Conservation (phyloP, 37 sponge, comb jelly and placozoan species). For the Agelas oroides region DNA sequence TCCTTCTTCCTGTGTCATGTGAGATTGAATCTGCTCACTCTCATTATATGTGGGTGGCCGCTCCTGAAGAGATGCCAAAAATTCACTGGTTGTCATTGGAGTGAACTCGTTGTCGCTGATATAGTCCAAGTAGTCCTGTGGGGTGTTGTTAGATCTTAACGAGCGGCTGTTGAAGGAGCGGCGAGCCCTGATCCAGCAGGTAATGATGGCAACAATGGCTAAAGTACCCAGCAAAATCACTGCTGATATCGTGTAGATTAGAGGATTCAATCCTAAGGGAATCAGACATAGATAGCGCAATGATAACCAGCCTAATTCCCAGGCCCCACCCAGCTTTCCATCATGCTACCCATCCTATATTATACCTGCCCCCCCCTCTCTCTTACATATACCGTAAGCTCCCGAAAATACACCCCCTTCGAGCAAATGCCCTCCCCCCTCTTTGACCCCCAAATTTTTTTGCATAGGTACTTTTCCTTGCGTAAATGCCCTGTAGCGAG, state of each 20-base stretch:
- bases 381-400: too few species aligned
- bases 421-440: too few species aligned
- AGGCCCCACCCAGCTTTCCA: too few species aligned
- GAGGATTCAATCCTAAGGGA: constrained; percentile 76
- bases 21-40: constrained; percentile 77
- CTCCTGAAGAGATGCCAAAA: constrained; percentile 69
- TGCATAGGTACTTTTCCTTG: too few species aligned
- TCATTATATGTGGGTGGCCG: constrained; percentile 81
- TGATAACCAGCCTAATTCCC: too few species aligned
- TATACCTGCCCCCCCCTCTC: too few species aligned
- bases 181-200: constrained; percentile 81
- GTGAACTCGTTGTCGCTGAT: constrained; percentile 79
- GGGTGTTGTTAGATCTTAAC: constrained; percentile 25
- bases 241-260: constrained; percentile 77
- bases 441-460: too few species aligned
- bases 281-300: too few species aligned
- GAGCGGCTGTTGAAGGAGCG: constrained; percentile 40
- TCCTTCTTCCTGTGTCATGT: too few species aligned
- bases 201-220: constrained; percentile 72
- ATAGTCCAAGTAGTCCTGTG: constrained; percentile 77
- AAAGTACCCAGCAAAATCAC: constrained; percentile 73
- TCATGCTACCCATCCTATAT: too few species aligned
- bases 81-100: constrained; percentile 73
- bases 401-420: too few species aligned
- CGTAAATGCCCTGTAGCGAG: too few species aligned